phyloP scores from a whole-genome alignment of 2,797 vertebrate species.

The Urophycis tenuis region DNA sequence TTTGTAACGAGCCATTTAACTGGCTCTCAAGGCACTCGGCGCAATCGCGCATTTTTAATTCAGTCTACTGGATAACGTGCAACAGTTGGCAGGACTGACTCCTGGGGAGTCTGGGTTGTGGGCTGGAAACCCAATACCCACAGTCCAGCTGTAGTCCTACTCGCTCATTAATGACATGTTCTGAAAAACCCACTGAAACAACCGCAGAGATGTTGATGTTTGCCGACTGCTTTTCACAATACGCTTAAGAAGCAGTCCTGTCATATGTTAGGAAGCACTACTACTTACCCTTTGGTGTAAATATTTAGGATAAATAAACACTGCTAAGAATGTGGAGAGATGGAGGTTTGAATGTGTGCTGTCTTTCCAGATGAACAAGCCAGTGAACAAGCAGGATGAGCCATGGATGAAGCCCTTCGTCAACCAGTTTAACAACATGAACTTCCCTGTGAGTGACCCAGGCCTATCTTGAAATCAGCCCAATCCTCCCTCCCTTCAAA shows the following conservation, averaged over 20 bases:
- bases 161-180: not conserved
- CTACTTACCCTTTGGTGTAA: too few species aligned
- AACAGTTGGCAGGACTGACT: too few species aligned
- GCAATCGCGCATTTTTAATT: not conserved
- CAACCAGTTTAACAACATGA: slow-evolving; percentile 92
- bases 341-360: not conserved
- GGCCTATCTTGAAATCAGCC: not conserved
- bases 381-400: slow-evolving; percentile 90
- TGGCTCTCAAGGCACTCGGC: too few species aligned
- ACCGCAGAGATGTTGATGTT: too few species aligned
- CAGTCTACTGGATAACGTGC: not conserved
- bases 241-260: not conserved
- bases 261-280: too few species aligned
- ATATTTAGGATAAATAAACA: too few species aligned
- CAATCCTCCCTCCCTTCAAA: not conserved
- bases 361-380: slow-evolving; percentile 84
- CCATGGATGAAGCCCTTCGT: slow-evolving; percentile 91
- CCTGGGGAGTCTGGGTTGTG: too few species aligned
- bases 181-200: too few species aligned
- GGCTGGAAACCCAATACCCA: too few species aligned
- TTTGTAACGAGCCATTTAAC: too few species aligned
- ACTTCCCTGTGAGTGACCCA: slow-evolving; percentile 82
- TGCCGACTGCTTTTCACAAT: not conserved
- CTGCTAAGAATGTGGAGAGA: not conserved
- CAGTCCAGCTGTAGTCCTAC: too few species aligned